Conservation (phyloP, 2,888 invertebrate species). For the Agriopis leucophaearia region DNA sequence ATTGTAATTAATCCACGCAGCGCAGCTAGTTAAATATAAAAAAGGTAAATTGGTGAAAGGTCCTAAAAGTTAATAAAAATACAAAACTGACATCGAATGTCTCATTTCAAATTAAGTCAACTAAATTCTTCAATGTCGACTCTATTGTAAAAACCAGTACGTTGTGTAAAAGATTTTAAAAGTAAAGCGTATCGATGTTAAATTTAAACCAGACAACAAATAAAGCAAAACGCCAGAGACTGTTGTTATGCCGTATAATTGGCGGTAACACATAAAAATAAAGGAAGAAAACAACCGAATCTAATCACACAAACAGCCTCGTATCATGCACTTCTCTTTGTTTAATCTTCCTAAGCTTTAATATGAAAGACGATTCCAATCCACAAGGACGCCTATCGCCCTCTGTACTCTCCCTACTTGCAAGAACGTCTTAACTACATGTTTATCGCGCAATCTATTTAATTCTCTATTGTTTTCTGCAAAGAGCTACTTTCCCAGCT, state of each 20-base stretch:
- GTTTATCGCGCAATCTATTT: conserved; percentile 57
- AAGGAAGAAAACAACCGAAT: conserved; percentile 43
- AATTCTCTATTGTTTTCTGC: conserved; percentile 57
- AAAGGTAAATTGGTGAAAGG: too few species aligned
- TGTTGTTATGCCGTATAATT: conserved; percentile 34
- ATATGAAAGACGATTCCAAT: conserved; percentile 70
- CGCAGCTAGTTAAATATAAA: too few species aligned
- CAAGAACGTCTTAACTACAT: conserved; percentile 58
- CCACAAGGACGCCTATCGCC: conserved; percentile 62
- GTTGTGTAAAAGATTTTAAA: background rate
- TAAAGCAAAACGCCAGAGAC: background rate
- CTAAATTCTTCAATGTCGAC: too few species aligned
- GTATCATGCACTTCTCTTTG: conserved; percentile 54
- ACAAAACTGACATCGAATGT: too few species aligned
- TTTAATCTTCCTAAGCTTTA: conserved; percentile 65
- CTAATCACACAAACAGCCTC: conserved; percentile 53
- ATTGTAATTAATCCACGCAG: too few species aligned
- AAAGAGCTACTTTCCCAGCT: conserved; percentile 56
- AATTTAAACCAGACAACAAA: conserved; percentile 1
- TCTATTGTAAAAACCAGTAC: too few species aligned
- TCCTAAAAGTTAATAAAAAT: too few species aligned
- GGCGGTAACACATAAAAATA: conserved; percentile 29
- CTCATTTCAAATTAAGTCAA: too few species aligned
- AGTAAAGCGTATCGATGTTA: background rate
- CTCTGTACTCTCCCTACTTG: conserved; percentile 42